phyloP scores from a whole-genome alignment of 2,113 vertebrate genomes.

The Prochilodus magdalenae region DNA sequence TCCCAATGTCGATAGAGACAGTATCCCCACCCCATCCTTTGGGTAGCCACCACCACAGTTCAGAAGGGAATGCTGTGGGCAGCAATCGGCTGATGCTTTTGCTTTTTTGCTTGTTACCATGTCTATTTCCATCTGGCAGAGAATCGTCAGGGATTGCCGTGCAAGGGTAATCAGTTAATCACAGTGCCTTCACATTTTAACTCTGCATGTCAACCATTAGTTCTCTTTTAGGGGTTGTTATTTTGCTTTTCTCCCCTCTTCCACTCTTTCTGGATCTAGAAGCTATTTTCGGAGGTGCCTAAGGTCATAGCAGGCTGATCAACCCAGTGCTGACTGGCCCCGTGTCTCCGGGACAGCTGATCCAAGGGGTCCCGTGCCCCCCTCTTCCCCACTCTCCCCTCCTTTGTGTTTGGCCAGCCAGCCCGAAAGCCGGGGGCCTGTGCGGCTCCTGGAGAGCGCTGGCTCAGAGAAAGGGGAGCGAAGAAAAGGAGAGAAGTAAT shows the following conservation, averaged over 20 bases:
- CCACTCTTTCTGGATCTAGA: neutral
- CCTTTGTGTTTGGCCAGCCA: conserved; percentile 95
- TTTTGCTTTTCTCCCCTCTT: neutral
- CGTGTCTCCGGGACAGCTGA: conserved; percentile 87
- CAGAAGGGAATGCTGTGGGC: neutral
- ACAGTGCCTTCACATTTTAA: neutral
- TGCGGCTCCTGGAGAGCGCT: conserved; percentile 80
- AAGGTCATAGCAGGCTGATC: conserved; percentile 78
- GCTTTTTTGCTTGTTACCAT: neutral
- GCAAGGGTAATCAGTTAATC: neutral
- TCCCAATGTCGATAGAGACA: too few relatives aligned
- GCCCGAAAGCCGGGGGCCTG: conserved; percentile 89
- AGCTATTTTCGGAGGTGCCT: conserved; percentile 18
- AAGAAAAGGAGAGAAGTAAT: conserved; percentile 91
- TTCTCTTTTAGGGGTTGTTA: neutral
- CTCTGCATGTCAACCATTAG: neutral
- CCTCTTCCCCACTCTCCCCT: conserved; percentile 74
- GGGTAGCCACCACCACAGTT: neutral
- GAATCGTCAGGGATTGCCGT: too few relatives aligned
- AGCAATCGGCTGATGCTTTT: neutral
- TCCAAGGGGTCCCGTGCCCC: conserved; percentile 50
- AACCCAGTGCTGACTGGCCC: conserved; percentile 86
- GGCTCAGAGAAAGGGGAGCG: conserved; percentile 79
- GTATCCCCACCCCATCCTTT: too few relatives aligned
- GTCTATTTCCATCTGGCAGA: too few relatives aligned